A percentile compares a stretch with the other conserved stretches of the same genome.
These are phyloP conservation scores for Rhabdomys dilectus DNA, from an alignment of 2,113 vertebrate genomes.

Conservation along the genomic window DNA sequence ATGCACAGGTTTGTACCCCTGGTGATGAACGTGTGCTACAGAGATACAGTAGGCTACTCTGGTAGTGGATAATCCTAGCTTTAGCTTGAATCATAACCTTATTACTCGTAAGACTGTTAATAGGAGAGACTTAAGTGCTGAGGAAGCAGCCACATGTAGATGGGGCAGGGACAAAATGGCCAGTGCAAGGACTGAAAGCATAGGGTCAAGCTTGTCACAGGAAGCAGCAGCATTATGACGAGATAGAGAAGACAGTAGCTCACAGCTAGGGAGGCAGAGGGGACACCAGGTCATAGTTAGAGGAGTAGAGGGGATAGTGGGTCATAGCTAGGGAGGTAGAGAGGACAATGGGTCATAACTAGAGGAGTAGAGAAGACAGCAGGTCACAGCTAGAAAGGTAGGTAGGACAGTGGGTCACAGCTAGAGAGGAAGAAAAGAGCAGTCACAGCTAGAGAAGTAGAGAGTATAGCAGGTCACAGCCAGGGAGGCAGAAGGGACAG, in stretches of 20 bases:
- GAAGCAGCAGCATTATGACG: not conserved
- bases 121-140: not conserved
- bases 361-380: no score
- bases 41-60: not conserved
- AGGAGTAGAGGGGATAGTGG: not conserved
- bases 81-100: not conserved
- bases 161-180: not conserved
- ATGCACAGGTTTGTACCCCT: no score
- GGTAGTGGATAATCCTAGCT: not conserved
- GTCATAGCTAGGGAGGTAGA: not conserved
- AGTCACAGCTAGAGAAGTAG: not conserved
- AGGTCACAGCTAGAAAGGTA: not conserved
- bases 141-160: not conserved
- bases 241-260: not conserved
- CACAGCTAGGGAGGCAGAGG: not conserved
- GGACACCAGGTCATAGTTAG: not conserved
- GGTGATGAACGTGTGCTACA: not conserved
- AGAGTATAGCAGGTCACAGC: no score
- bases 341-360: no score
- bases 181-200: not conserved
- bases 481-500: not conserved
- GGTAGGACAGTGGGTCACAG: not conserved
- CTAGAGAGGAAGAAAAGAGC: no score
- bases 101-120: not conserved
- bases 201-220: not conserved